A percentile compares a stretch with the other conserved stretches of the same genome.
Conservation (phyloP, 2,888 invertebrate genomes). For the Syrphus vitripennis region DNA sequence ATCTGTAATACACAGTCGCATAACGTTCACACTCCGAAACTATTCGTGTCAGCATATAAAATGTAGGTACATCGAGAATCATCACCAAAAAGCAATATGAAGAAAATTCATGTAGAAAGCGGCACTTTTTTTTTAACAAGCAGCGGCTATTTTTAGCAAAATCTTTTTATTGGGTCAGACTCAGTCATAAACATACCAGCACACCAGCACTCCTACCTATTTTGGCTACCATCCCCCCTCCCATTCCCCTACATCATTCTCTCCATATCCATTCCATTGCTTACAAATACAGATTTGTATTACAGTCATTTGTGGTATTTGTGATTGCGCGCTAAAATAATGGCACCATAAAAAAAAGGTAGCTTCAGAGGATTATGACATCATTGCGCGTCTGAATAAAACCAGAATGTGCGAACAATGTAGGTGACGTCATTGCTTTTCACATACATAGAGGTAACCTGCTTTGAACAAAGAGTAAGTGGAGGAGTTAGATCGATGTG, state of each 20-base stretch:
- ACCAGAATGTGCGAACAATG: slow-evolving; percentile 11
- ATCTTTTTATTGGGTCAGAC: slow-evolving; percentile 41
- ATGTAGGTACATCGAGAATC: not conserved
- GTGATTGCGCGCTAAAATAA: slow-evolving; percentile 10
- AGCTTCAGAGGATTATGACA: slow-evolving; percentile 51
- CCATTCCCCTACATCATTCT: not conserved
- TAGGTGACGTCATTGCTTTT: slow-evolving; percentile 51
- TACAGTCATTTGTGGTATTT: not conserved
- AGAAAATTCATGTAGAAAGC: slow-evolving; percentile 6
- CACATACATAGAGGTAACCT: slow-evolving; percentile 11
- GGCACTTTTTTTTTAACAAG: slow-evolving; percentile 8
- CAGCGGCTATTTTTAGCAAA: slow-evolving; percentile 40
- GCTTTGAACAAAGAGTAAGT: not conserved
- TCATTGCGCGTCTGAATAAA: slow-evolving; percentile 35
- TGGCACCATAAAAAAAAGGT: slow-evolving; percentile 28
- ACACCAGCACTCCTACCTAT: not conserved
- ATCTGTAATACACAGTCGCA: not conserved
- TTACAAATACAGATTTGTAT: not conserved
- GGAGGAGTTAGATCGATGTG: slow-evolving; percentile 37
- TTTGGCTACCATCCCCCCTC: not conserved
- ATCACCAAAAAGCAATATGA: not conserved
- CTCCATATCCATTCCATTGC: not conserved
- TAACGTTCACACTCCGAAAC: not conserved
- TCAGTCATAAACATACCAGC: slow-evolving; percentile 3
- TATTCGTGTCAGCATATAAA: not conserved